Conservation (phyloP, 2,797 vertebrate species). For the Nannoperca australis region DNA sequence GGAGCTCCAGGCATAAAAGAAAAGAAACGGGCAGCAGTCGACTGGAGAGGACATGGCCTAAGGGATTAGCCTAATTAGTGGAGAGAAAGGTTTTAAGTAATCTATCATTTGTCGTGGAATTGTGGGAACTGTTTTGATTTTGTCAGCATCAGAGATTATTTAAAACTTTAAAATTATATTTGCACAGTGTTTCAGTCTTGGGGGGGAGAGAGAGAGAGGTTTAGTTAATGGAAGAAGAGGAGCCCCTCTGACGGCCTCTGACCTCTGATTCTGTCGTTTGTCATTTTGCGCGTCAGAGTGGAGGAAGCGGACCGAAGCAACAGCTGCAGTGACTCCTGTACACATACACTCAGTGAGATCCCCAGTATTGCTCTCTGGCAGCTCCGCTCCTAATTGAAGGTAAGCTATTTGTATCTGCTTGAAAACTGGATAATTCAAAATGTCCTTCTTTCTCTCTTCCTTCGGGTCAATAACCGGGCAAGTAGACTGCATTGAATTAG, state of each 20-base stretch:
- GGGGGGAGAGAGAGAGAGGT: no score
- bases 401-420: slow-evolving; percentile 36
- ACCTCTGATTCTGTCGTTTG: slow-evolving; percentile 5
- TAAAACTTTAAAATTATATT: neutral
- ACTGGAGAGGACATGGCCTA: no score
- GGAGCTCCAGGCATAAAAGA: neutral
- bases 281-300: slow-evolving; percentile 43
- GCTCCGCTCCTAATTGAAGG: slow-evolving; percentile 38
- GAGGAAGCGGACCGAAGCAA: slow-evolving; percentile 44
- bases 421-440: neutral
- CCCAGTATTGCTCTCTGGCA: slow-evolving; percentile 3
- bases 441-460: neutral
- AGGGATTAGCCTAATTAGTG: neutral
- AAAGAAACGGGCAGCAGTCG: no score
- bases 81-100: neutral
- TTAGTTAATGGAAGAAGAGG: neutral
- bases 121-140: neutral
- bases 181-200: no score
- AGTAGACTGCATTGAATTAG: neutral
- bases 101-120: neutral
- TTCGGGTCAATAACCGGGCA: neutral
- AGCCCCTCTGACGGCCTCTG: neutral
- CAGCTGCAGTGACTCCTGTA: slow-evolving; percentile 50
- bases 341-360: neutral
- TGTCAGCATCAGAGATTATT: neutral